phyloP scores from a whole-genome alignment of 1,140 invertebrate genomes.

The Amphibalanus amphitrite region DNA sequence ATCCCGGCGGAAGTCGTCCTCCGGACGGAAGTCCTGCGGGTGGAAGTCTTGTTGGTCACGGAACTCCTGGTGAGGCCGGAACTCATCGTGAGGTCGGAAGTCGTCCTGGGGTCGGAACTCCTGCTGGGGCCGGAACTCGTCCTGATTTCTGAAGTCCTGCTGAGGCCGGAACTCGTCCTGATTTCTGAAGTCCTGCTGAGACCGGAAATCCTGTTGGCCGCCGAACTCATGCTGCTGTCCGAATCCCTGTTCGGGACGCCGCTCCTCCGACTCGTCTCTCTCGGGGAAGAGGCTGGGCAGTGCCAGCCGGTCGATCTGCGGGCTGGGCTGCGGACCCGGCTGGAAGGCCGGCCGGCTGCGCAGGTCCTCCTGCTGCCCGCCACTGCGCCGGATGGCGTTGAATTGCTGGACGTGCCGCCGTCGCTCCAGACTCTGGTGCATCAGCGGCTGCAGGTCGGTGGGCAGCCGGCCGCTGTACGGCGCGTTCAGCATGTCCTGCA shows the following conservation, averaged over 20 bases:
- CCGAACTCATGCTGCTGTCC: too few relatives aligned
- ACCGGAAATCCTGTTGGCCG: too few relatives aligned
- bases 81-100: too few relatives aligned
- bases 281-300: background rate
- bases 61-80: too few relatives aligned
- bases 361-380: too few relatives aligned
- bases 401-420: background rate
- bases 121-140: too few relatives aligned
- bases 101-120: too few relatives aligned
- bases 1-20: background rate
- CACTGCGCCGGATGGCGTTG: too few relatives aligned
- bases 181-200: too few relatives aligned
- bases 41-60: too few relatives aligned
- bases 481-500: background rate
- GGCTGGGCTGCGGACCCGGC: background rate
- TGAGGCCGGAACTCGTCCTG: too few relatives aligned
- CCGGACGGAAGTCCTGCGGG: background rate
- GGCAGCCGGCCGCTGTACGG: background rate
- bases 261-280: background rate
- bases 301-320: background rate
- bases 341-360: background rate
- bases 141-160: too few relatives aligned
- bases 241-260: background rate
- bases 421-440: background rate
- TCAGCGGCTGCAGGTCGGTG: background rate